Conservation (phyloP, 2,113 vertebrate species). For the Coptodon rendalli region DNA sequence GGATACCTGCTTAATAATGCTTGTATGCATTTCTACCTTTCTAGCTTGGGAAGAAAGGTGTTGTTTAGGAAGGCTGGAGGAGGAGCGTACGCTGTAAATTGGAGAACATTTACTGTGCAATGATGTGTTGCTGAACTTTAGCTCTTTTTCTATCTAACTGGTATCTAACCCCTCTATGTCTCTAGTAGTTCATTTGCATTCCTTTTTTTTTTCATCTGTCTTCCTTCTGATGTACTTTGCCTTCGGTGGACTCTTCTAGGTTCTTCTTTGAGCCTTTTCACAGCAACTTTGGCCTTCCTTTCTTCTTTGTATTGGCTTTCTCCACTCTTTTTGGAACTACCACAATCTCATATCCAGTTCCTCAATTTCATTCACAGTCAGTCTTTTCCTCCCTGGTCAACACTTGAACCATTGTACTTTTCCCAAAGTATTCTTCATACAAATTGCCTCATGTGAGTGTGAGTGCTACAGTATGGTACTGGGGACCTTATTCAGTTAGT, state of each 20-base stretch:
- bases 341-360: not conserved
- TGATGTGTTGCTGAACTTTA: not conserved
- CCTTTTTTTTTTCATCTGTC: not conserved
- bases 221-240: not conserved
- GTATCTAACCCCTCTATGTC: not conserved
- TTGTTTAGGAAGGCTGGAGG: not conserved
- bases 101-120: not conserved
- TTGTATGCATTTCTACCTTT: not conserved
- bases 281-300: not conserved
- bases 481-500: fast-evolving
- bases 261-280: not conserved
- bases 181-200: not conserved
- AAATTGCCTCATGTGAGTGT: not conserved
- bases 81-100: not conserved
- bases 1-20: not conserved
- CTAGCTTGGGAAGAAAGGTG: not conserved
- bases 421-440: not conserved
- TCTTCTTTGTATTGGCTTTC: not conserved
- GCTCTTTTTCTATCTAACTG: not conserved
- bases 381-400: not conserved
- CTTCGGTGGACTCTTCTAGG: not conserved
- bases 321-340: not conserved
- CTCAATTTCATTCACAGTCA: not conserved
- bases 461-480: not conserved
- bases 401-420: not conserved